Conservation (phyloP, 2,113 vertebrate genomes). For the Aspiorhynchus laticeps region DNA sequence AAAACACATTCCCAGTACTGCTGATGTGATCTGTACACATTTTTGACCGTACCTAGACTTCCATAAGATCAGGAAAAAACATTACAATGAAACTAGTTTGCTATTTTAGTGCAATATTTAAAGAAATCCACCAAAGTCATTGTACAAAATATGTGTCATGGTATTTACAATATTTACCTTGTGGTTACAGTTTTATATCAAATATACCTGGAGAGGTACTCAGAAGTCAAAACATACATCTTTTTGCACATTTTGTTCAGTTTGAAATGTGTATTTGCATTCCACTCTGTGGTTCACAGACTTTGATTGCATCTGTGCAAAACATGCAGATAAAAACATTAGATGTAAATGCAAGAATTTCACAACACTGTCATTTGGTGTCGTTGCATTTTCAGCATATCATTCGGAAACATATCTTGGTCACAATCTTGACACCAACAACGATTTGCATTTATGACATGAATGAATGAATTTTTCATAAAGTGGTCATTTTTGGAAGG, state of each 20-base stretch:
- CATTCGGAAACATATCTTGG: background rate
- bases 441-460: background rate
- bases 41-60: background rate
- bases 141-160: background rate
- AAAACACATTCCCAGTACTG: background rate
- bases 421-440: background rate
- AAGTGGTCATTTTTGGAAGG: background rate
- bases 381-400: background rate
- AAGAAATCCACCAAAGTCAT: background rate
- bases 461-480: background rate
- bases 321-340: background rate
- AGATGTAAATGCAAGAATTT: background rate
- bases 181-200: background rate
- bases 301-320: background rate
- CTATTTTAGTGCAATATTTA: background rate
- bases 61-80: background rate
- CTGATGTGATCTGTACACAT: background rate
- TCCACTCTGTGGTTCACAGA: background rate
- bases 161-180: background rate
- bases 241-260: background rate
- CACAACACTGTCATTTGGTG: background rate
- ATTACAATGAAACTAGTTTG: background rate
- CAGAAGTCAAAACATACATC: background rate
- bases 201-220: background rate
- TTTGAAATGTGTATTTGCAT: conserved; percentile 1